A percentile compares a stretch with the other conserved stretches of the same genome.
Conservation (phyloP, 2,888 invertebrate species). For the Gymnocheta viridis region DNA sequence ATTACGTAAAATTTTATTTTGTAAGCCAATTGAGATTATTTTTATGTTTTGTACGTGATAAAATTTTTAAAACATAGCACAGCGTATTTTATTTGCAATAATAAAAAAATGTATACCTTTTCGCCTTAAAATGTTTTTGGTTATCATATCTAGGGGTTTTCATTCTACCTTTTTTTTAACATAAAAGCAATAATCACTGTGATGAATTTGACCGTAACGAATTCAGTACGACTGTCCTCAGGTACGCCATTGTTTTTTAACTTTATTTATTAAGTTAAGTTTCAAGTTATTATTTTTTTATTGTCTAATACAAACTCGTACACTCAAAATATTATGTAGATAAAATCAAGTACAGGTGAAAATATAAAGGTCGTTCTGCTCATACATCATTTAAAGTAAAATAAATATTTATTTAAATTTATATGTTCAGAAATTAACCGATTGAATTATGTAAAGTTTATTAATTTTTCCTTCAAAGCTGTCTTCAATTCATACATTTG, state of each 20-base stretch:
- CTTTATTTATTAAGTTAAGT: background rate
- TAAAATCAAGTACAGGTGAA: too few relatives aligned
- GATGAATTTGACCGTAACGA: constrained; percentile 37
- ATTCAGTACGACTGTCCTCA: constrained; percentile 32
- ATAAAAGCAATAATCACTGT: constrained; percentile 9
- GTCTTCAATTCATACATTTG: too few relatives aligned
- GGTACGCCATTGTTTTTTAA: background rate
- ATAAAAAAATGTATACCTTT: background rate
- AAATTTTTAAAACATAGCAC: background rate
- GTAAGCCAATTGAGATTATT: background rate
- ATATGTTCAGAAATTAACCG: too few relatives aligned
- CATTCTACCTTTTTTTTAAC: background rate
- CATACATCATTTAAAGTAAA: too few relatives aligned
- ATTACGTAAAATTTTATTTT: background rate
- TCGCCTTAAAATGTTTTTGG: background rate
- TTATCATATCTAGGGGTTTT: background rate
- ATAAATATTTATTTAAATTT: too few relatives aligned
- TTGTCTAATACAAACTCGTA: background rate
- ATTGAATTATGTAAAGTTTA: too few relatives aligned
- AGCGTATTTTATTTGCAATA: background rate
- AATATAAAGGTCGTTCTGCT: too few relatives aligned
- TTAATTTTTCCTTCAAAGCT: too few relatives aligned
- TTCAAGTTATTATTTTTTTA: background rate
- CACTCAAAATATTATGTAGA: too few relatives aligned
- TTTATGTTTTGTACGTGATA: background rate